Evolutionary conservation across 2,888 invertebrate species (phyloP).

Genomic region (Drosophila tanythrix): DNA sequence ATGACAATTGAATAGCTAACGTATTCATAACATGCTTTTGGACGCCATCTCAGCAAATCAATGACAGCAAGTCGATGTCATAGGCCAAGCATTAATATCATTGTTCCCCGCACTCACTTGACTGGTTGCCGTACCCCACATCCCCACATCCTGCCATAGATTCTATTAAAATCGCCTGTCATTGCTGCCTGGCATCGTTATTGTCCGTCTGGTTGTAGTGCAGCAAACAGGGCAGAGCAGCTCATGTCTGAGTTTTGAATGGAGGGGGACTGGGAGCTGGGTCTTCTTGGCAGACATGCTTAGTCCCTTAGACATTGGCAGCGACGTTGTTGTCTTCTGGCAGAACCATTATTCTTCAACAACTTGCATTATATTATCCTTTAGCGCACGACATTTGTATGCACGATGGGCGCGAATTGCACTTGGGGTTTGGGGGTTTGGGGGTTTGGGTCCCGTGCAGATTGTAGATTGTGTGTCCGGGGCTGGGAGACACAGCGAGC

Average conservation of each 20-base stretch:
- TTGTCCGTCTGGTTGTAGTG: conserved; percentile 56
- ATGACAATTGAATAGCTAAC: conserved; percentile 48
- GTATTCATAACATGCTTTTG: conserved; percentile 41
- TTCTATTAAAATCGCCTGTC: conserved; percentile 83
- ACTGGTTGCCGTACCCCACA: neutral
- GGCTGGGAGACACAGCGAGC: conserved; percentile 19
- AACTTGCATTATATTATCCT: conserved; percentile 78
- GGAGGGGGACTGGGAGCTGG: neutral
- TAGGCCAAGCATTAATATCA: conserved; percentile 56
- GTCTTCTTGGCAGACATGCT: conserved; percentile 66
- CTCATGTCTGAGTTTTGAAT: conserved; percentile 10
- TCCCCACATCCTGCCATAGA: conserved; percentile 34
- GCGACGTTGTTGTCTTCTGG: conserved; percentile 73
- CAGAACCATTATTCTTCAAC: conserved; percentile 77
- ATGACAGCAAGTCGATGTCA: conserved; percentile 34
- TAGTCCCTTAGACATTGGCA: conserved; percentile 60
- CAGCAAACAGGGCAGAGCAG: conserved; percentile 26
- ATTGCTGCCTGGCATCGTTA: conserved; percentile 75
- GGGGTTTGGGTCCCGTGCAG: conserved; percentile 22
- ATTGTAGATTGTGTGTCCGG: conserved; percentile 18
- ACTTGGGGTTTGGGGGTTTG: conserved; percentile 68
- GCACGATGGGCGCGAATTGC: conserved; percentile 76
- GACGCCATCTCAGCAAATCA: conserved; percentile 41
- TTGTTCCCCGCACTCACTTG: conserved; percentile 19
- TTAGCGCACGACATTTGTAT: conserved; percentile 73